Evolutionary conservation across 2,797 vertebrate species (phyloP).

Genomic region (Micromesistius poutassou): DNA sequence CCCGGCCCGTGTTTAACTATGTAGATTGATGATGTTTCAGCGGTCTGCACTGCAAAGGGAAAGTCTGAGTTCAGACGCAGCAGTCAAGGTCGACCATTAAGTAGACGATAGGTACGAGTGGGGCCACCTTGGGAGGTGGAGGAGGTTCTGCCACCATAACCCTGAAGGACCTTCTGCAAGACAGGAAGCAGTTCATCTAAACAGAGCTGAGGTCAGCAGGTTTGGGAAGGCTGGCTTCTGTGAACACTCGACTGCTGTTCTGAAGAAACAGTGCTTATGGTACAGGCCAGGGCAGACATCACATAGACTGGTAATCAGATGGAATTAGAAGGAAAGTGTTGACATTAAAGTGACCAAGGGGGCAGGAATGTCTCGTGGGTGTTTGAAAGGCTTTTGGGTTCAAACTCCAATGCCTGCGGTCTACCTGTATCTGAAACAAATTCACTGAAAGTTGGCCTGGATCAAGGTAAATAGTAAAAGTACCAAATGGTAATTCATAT

Average conservation of each 20-base stretch:
- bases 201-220: not conserved
- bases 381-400: too few species aligned
- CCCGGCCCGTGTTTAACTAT: not conserved
- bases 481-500: too few species aligned
- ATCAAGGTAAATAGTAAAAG: too few species aligned
- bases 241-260: not conserved
- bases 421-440: too few species aligned
- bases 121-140: not conserved
- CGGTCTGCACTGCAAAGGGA: not conserved
- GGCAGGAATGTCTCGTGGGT: not conserved
- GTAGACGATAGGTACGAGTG: not conserved
- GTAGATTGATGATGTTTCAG: not conserved
- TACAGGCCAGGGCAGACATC: not conserved
- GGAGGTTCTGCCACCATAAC: not conserved
- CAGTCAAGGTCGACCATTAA: not conserved
- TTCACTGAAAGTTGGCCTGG: too few species aligned
- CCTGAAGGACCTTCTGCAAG: too few species aligned
- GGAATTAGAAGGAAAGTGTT: not conserved
- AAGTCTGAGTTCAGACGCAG: slow-evolving; percentile 1
- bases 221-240: not conserved
- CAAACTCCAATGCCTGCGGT: too few species aligned
- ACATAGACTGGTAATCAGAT: not conserved
- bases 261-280: not conserved
- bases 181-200: not conserved
- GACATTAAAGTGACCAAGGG: not conserved